Percentiles rank a stretch among this genome's conserved stretches.
Conservation (phyloP, 2,113 vertebrate species). For the Bolborhynchus lineola region DNA sequence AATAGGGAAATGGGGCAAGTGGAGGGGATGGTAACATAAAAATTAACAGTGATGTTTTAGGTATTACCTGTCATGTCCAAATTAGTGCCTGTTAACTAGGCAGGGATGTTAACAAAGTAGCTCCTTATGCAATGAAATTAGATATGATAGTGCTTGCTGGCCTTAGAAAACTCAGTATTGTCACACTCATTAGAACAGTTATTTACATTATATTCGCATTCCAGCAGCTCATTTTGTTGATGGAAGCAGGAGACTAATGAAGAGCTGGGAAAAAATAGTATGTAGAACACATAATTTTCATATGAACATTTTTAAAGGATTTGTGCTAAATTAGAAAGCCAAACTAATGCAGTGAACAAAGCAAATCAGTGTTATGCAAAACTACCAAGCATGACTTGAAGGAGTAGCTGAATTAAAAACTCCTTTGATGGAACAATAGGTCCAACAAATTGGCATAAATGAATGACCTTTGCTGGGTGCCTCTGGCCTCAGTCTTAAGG, state of each 20-base stretch:
- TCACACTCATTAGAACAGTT: neutral
- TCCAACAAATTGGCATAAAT: neutral
- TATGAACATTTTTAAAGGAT: neutral
- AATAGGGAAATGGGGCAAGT: neutral
- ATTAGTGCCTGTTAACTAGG: neutral
- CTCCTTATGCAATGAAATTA: neutral
- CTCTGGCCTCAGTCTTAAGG: neutral
- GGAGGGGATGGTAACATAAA: neutral
- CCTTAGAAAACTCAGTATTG: neutral
- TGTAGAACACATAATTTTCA: neutral
- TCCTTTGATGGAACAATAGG: neutral
- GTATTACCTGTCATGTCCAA: neutral
- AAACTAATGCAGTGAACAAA: neutral
- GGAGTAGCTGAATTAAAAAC: neutral
- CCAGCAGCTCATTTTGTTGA: neutral
- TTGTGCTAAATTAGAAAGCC: neutral
- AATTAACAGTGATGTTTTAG: neutral
- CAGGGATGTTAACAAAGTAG: neutral
- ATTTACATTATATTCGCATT: neutral
- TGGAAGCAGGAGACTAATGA: neutral
- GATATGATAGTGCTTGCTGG: neutral
- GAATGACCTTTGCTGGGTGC: neutral
- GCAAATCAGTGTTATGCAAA: neutral
- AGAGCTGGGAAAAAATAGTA: neutral
- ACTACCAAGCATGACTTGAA: neutral